phyloP scores from a whole-genome alignment of 2,113 vertebrate genomes.

The Carassius carassius region DNA sequence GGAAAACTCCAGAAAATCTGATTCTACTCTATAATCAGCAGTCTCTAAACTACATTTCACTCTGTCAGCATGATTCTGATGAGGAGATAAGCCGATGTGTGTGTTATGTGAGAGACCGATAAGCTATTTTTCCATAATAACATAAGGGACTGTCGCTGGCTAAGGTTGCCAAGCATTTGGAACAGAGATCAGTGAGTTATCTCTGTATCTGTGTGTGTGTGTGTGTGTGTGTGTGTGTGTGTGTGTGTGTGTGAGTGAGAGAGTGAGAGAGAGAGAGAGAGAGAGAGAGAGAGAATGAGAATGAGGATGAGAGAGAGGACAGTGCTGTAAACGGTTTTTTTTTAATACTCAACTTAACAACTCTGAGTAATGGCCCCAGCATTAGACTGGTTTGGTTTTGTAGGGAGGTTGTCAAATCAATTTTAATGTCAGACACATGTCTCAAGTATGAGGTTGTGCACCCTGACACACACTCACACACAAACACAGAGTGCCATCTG shows the following conservation, averaged over 20 bases:
- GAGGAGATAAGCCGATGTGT: slow-evolving; percentile 14
- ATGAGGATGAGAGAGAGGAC: not conserved
- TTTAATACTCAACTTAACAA: not conserved
- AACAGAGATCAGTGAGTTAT: slow-evolving; percentile 3
- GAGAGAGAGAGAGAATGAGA: no score
- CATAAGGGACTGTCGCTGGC: not conserved
- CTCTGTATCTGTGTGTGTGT: slow-evolving; percentile 22
- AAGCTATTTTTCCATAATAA: slow-evolving; percentile 31
- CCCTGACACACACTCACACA: not conserved
- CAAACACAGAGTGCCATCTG: not conserved
- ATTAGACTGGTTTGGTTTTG: not conserved
- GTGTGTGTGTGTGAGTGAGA: no score
- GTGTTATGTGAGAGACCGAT: not conserved
- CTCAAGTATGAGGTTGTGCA: not conserved
- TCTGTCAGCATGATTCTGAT: slow-evolving; percentile 30
- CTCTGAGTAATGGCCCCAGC: not conserved
- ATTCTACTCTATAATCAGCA: slow-evolving; percentile 20
- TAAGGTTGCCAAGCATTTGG: slow-evolving; percentile 1
- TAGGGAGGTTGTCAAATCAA: not conserved
- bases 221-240: not conserved
- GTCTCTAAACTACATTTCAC: slow-evolving; percentile 24
- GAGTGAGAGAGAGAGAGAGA: no score
- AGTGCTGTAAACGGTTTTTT: not conserved
- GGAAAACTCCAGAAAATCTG: slow-evolving; percentile 40
- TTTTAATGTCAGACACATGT: slow-evolving; percentile 11